A percentile compares a stretch with the other conserved stretches of the same genome.
phyloP scores from a whole-genome alignment of 1,140 invertebrate genomes.

The Tetramorium simillimum region DNA sequence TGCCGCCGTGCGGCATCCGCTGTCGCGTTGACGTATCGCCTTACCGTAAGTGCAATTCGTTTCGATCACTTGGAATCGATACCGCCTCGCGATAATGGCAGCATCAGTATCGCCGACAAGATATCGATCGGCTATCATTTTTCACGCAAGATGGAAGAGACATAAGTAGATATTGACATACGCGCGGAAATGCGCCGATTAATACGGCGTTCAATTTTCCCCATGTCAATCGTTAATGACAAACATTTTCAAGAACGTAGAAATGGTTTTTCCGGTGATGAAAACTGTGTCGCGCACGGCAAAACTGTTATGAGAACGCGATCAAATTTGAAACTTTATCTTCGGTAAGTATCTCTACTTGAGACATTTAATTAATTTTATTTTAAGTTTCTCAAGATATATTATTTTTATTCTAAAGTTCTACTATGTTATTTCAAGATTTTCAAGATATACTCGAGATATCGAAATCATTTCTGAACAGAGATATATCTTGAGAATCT shows the following conservation, averaged over 20 bases:
- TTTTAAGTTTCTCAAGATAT: background rate
- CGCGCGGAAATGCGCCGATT: conserved; percentile 15
- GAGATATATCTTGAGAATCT: background rate
- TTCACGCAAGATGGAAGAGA: conserved; percentile 31
- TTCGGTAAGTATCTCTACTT: background rate
- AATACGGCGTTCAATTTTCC: conserved; percentile 1
- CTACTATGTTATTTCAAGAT: too few species aligned
- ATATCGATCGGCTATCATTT: conserved; percentile 59
- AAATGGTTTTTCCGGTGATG: background rate
- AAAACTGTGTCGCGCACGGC: background rate
- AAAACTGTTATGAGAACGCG: background rate
- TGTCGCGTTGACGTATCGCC: conserved; percentile 49
- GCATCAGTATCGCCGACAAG: conserved; percentile 25
- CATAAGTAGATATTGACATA: conserved; percentile 40
- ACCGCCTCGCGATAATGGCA: conserved; percentile 44
- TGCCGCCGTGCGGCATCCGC: background rate
- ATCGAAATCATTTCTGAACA: background rate
- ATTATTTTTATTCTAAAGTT: too few species aligned
- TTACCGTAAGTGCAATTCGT: conserved; percentile 51
- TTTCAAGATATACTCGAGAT: too few species aligned
- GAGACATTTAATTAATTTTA: background rate
- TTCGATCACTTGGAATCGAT: conserved; percentile 43
- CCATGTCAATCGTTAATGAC: conserved; percentile 26
- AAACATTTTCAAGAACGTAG: background rate
- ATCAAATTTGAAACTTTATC: background rate